Percentiles rank a stretch among this genome's conserved stretches.
These are phyloP conservation scores for Tarsius wallacei DNA, from an alignment of 2,797 vertebrate species.

Conservation along the genomic window DNA sequence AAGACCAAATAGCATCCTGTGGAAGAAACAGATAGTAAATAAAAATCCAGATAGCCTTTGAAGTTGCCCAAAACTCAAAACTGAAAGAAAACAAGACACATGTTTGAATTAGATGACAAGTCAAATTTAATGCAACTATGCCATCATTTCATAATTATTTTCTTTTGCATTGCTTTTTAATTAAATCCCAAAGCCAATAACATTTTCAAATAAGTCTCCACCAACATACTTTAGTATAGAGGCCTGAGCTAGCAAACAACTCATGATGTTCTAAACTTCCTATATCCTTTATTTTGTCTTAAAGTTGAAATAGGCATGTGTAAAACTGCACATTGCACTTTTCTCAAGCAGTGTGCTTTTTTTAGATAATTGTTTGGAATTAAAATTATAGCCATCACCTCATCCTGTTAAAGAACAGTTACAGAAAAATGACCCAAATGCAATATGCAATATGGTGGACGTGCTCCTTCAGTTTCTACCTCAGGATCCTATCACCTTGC, in stretches of 20 bases:
- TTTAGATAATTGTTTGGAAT: conserved; percentile 71
- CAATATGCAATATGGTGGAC: background rate
- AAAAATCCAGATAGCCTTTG: background rate
- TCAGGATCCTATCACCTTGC: background rate
- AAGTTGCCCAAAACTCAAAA: background rate
- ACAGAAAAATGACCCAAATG: background rate
- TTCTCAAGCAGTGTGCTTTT: conserved; percentile 69
- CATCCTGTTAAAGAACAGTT: conserved; percentile 42
- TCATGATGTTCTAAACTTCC: background rate
- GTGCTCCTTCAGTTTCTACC: background rate
- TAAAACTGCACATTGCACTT: conserved; percentile 43
- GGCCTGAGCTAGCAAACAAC: background rate
- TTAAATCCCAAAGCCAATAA: conserved; percentile 54
- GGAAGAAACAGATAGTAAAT: background rate
- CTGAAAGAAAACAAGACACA: background rate
- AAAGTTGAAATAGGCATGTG: conserved; percentile 28
- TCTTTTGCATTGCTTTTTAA: conserved; percentile 61
- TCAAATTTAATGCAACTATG: background rate
- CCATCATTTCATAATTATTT: conserved; percentile 70
- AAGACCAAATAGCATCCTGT: background rate
- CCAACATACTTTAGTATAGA: background rate
- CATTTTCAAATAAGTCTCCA: conserved; percentile 36
- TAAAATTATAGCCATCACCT: conserved; percentile 60
- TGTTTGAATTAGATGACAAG: background rate
- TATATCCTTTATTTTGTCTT: background rate